phyloP scores from a whole-genome alignment of 2,113 vertebrate genomes.

The Indri indri region DNA sequence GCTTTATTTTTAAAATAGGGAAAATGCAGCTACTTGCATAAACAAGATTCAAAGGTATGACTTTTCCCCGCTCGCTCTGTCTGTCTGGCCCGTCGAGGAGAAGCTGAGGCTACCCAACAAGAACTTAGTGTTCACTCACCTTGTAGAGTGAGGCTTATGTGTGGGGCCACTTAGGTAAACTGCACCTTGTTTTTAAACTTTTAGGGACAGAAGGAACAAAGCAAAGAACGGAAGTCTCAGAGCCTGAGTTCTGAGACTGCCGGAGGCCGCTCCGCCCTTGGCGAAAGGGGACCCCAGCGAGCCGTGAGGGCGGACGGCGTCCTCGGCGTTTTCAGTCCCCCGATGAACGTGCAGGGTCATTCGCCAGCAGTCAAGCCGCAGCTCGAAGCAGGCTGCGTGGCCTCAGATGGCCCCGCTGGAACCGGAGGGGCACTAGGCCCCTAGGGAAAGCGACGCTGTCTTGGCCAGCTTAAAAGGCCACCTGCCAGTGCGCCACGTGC shows the following conservation, averaged over 20 bases:
- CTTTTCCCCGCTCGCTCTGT: not conserved
- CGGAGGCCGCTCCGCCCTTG: not conserved
- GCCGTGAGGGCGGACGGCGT: not conserved
- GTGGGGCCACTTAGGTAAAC: not conserved
- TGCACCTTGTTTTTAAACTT: not conserved
- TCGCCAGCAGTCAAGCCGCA: not conserved
- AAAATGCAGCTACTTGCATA: not conserved
- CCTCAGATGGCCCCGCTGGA: constrained; percentile 63
- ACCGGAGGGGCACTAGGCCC: not conserved
- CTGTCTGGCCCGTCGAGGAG: not conserved
- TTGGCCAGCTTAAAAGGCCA: constrained; percentile 52
- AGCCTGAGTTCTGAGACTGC: not conserved
- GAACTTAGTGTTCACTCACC: not conserved
- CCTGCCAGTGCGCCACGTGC: constrained; percentile 28
- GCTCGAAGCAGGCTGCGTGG: not conserved
- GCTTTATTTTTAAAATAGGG: not conserved
- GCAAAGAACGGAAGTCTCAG: not conserved
- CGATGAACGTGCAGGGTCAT: not conserved
- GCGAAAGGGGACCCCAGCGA: not conserved
- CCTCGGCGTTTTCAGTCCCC: not conserved
- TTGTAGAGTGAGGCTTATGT: not conserved
- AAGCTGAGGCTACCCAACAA: not conserved
- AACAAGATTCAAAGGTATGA: not conserved
- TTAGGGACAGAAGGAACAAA: not conserved
- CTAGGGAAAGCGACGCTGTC: not conserved